Base-by-base conservation (phyloP, 2,888 invertebrate species). In the Drosophila mettleri region DNA sequence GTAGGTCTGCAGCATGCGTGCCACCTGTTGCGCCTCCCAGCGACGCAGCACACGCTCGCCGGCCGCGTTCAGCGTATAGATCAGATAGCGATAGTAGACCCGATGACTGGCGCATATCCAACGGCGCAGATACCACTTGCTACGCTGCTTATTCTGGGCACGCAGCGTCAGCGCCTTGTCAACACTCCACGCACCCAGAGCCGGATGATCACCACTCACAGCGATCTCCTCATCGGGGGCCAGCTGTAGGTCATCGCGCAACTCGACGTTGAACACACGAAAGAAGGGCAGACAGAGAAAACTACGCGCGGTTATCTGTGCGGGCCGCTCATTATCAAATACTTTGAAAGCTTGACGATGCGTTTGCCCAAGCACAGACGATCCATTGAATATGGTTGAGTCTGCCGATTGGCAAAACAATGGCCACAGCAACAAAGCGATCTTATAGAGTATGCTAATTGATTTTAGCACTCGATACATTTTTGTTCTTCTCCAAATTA, bases 181-280 rank as follows among this genome's bases (percentile, higher is more conserved):
- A 24, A 94, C 93, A 70, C 94, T 93, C 97, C 97, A 97, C 79
- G 93, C 93, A 1, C 97, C 97, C 29, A 97, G 93, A 65, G 94
- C 93, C 5, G 92, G 88, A 65, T 94, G 94, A 89, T 94, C 95
- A 10, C 97, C 97, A 18, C 94, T 94, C n/a, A 97, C 93, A 78
- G 95, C 96, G 7, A 97, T 93, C 51, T 92, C 93, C 91, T 96
- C 96, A 54, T 94, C 94, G 0, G 93, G 90, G 45, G 90, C 91
- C 16, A 95, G 88, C 65, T 93, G 90, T 6, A 58, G 29, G 5
- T 77, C 74, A 29, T 93, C 49, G 5, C 93, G 88, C 88, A 92
- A 91, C 84, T 94, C 80, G 62, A 91, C 74, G 60, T 83, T 89
- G 51, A 91, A 91, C 14, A 86, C 61, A 7, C 91, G 80, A 59